Base-by-base conservation (phyloP, 1,140 invertebrate genomes). In the Lysiphlebus fabarum region DNA sequence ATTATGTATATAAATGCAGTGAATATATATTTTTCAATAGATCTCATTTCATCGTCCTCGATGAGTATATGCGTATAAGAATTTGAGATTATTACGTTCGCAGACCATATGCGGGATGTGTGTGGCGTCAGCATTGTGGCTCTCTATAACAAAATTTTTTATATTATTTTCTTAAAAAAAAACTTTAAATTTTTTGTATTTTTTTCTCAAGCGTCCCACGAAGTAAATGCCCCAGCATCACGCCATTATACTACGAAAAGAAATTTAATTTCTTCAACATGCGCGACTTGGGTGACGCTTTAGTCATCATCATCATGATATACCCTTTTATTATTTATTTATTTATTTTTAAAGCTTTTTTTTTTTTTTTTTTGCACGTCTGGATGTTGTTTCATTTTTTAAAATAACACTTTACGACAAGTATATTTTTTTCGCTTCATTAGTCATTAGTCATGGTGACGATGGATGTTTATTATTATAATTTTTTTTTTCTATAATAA, bases 241-340 rank as follows among this genome's bases (percentile, higher is more conserved):
- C 49, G 33, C 36, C 49, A 43, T 42, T n/a, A 54, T 42, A 44
- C 57, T 66, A 57, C 41, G 51, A 17, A 67, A 67, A 67, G 67
- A 71, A 64, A 61, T 62, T 70, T 70, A 70, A 71, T 72, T 70
- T 67, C 67, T 72, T 71, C 65, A 69, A 56, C 65, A 69, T 72
- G 70, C 64, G 65, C 53, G 56, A 42, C 36, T 40, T 40, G 64
- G 59, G 63, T 72, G 70, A 71, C 64, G 67, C 66, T 65, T 58
- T 70, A 62, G 50, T 59, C 37, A 26, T 37, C 51, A 55, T 59
- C 37, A 26, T 37, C 51, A 55, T 67, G 59, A 40, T 40, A 45
- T 7, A 49, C 53, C 57, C 59, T 26, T 43, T 34, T 12, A 8
- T 6, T 7, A 45, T 42, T 10, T 9, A 10, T 56, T 61, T 55